phyloP scores from a whole-genome alignment of 2,888 invertebrate genomes.

The Protonemura montana region DNA sequence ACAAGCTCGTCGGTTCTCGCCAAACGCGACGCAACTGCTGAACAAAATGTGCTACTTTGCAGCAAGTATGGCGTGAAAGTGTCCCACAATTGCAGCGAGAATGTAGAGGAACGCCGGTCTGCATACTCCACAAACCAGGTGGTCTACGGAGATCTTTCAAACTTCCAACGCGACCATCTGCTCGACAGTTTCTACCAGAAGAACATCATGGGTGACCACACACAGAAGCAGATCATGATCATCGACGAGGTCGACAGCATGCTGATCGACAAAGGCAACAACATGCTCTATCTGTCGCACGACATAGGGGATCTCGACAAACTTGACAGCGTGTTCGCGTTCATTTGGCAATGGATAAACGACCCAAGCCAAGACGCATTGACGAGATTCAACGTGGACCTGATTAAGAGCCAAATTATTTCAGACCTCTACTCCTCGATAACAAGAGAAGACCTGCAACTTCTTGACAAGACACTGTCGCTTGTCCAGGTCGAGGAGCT shows the following conservation, averaged over 20 bases:
- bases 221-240: slow-evolving; percentile 53
- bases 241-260: slow-evolving; percentile 60
- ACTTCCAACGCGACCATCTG: slow-evolving; percentile 53
- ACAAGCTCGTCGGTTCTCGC: slow-evolving; percentile 56
- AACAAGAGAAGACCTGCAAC: too few species aligned
- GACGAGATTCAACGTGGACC: too few species aligned
- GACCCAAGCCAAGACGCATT: too few species aligned
- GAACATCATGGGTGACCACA: slow-evolving; percentile 53
- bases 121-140: slow-evolving; percentile 51
- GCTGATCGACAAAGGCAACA: slow-evolving; percentile 58
- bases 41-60: slow-evolving; percentile 51
- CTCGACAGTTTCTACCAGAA: slow-evolving; percentile 55
- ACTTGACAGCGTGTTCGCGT: slow-evolving; percentile 55
- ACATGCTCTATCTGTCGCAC: slow-evolving; percentile 57
- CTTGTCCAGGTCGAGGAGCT: too few species aligned
- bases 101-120: slow-evolving; percentile 51
- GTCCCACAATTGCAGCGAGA: slow-evolving; percentile 53
- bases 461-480: too few species aligned
- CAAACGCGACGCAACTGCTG: slow-evolving; percentile 51
- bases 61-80: slow-evolving; percentile 53
- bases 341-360: slow-evolving; percentile 51
- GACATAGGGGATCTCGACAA: slow-evolving; percentile 56
- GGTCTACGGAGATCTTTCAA: slow-evolving; percentile 53
- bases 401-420: too few species aligned
- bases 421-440: too few species aligned